Evolutionary conservation across 35 echinoderm and acorn worm species (phyloP).

Genomic region (Apostichopus japonicus): DNA sequence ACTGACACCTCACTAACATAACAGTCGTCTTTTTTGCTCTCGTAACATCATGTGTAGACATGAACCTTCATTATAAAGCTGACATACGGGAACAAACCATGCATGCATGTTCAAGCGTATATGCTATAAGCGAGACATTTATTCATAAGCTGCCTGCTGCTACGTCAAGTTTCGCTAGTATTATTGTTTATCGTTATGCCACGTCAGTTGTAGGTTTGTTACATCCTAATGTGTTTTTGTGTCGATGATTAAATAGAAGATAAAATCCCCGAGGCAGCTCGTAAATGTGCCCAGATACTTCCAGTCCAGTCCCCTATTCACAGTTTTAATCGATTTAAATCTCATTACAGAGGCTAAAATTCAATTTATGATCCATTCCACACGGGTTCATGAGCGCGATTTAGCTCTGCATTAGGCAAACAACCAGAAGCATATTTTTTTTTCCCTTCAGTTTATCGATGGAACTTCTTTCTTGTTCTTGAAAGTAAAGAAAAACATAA

Average conservation of each 20-base stretch:
- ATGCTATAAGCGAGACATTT: too few species aligned
- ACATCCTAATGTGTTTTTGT: slow-evolving; percentile 33
- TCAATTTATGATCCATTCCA: slow-evolving; percentile 41
- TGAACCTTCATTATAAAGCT: too few species aligned
- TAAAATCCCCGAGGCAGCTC: neutral
- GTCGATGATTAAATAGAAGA: slow-evolving; percentile 30
- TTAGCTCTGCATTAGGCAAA: slow-evolving; percentile 38
- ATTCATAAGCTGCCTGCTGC: too few species aligned
- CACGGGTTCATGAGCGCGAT: slow-evolving; percentile 45
- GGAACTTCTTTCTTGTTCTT: slow-evolving; percentile 28
- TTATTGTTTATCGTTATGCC: neutral
- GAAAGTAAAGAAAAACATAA: neutral
- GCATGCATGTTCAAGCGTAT: too few species aligned
- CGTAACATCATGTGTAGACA: too few species aligned
- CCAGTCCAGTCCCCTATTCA: slow-evolving; percentile 4
- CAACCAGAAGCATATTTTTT: slow-evolving; percentile 40
- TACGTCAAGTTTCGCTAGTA: too few species aligned
- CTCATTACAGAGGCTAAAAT: slow-evolving; percentile 43
- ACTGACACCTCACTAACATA: too few species aligned
- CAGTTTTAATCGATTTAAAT: slow-evolving; percentile 56
- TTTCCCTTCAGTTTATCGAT: slow-evolving; percentile 13
- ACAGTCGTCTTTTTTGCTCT: too few species aligned
- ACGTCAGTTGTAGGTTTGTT: slow-evolving; percentile 32
- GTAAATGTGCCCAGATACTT: slow-evolving; percentile 44
- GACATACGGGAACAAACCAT: too few species aligned